Percentiles rank a stretch among this genome's conserved stretches.
These are phyloP conservation scores for Frankliniella intonsa DNA, from an alignment of 2,888 invertebrate genomes.

Conservation along the genomic window DNA sequence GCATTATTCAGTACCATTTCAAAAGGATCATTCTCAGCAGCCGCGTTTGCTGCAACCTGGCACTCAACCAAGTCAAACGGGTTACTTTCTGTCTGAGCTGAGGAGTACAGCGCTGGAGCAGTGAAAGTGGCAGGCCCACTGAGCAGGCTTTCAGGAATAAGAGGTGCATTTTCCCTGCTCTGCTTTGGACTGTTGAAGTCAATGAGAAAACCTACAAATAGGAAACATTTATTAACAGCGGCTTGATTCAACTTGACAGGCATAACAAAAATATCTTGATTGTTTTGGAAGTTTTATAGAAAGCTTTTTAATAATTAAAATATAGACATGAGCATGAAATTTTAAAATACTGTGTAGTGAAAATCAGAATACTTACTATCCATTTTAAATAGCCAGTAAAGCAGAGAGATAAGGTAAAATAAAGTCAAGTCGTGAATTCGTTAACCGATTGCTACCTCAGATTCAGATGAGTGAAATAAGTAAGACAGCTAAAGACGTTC, in stretches of 20 bases:
- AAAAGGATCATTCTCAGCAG: constrained; percentile 5
- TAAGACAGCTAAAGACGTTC: not conserved
- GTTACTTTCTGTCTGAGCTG: not conserved
- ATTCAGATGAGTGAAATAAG: not conserved
- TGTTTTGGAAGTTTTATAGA: not conserved
- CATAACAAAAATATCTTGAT: no score
- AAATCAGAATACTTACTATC: not conserved
- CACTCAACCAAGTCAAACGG: not conserved
- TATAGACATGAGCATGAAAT: not conserved
- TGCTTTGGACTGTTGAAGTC: not conserved
- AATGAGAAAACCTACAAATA: not conserved
- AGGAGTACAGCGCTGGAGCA: not conserved
- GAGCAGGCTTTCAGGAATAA: not conserved
- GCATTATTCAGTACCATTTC: not conserved
- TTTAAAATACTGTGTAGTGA: not conserved
- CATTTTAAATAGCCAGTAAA: not conserved
- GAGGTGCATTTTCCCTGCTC: not conserved
- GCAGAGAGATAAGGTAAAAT: not conserved
- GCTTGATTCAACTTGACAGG: no score
- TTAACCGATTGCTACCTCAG: not conserved
- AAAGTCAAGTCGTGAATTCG: not conserved
- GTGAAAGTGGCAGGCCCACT: not conserved
- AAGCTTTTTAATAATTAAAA: not conserved
- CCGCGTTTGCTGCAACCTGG: not conserved
- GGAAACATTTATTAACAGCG: not conserved